Evolutionary conservation across 2,888 invertebrate genomes (phyloP), one percentile per base, ranked within the genome.

Genomic region (Plemyria rubiginata): DNA sequence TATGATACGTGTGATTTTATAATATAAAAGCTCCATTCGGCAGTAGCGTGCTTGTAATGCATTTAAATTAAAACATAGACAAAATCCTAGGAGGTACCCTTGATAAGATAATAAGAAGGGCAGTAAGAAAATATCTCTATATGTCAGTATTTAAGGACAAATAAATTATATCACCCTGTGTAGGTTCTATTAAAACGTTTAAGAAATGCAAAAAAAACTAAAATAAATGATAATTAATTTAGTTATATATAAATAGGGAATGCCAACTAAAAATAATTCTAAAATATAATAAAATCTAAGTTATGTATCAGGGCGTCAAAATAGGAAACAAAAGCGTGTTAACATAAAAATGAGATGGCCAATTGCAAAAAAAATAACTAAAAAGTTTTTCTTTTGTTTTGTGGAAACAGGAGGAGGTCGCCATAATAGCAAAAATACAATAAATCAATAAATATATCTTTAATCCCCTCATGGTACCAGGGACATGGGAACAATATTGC

Each of bases 391-490:
- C 66, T 80, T 80, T 79, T 79, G 78, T 83, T 77, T 77, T 83
- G 85, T 83, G 88, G 86, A 87, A 91, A 92, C 92, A 92, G 92
- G 92, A 88, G 92, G 92, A 92, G 92, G 92, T 90, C 80, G 81
- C 82, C 82, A 81, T 84, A 62, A 67, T 68, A 70, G 55, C 68
- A 71, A 79, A 81, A 82, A 74, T 78, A 79, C 79, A 80, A 75
- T 70, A 78, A 76, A 77, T 63, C 67, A 79, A 75, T 75, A 63
- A 65, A 68, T 76, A 59, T 71, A 74, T 74, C 74, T 75, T 73
- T 66, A 78, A 87, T 90, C 88, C 90, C 87, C 88, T 90, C 90
- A 88, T 90, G 88, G 89, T 88, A 87, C 72, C 66, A 74, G 73
- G 65, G 71, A 71, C 66, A 67, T 66, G 73, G 75, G 75, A 79